These are phyloP conservation scores for Pelecanus crispus DNA, from an alignment of 2,113 vertebrate genomes.

Conservation along the genomic window DNA sequence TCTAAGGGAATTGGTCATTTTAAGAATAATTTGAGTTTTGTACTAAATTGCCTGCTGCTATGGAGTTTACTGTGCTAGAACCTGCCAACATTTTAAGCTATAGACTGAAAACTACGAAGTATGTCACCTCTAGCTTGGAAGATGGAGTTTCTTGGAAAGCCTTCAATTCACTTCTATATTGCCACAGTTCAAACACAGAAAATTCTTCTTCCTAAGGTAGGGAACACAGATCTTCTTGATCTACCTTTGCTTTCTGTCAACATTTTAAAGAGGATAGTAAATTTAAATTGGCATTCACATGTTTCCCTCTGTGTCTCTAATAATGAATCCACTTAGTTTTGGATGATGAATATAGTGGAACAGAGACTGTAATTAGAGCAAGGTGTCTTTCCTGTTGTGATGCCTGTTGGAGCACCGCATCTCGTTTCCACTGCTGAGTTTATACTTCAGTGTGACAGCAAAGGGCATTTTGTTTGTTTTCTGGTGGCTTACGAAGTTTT, in stretches of 20 bases:
- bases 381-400: background rate
- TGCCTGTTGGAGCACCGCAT: background rate
- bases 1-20: background rate
- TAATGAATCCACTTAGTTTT: background rate
- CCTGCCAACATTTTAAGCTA: background rate
- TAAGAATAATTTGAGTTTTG: background rate
- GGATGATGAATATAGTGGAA: background rate
- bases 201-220: background rate
- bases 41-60: background rate
- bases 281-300: background rate
- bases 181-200: background rate
- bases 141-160: background rate
- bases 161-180: background rate
- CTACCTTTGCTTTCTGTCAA: background rate
- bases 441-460: background rate
- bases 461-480: background rate
- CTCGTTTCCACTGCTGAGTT: rapidly evolving
- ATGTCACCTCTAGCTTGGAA: background rate
- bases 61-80: background rate
- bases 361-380: background rate
- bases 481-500: background rate
- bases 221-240: background rate
- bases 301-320: background rate
- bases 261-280: background rate
- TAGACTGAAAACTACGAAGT: background rate